phyloP scores from a whole-genome alignment of 2,113 vertebrate genomes.

The Helogale parvula region DNA sequence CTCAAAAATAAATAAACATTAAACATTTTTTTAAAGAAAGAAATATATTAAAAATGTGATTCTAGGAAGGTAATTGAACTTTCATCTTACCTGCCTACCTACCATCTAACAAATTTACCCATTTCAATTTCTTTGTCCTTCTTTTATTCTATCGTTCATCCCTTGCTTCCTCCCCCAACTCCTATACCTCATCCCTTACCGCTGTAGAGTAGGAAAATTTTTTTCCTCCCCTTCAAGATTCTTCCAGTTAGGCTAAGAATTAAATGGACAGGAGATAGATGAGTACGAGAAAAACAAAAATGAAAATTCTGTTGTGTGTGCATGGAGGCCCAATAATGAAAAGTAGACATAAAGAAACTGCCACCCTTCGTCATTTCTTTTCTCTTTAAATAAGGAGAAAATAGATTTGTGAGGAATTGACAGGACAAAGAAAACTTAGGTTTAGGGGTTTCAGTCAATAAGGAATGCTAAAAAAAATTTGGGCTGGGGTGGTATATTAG shows the following conservation, averaged over 20 bases:
- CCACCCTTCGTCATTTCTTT: neutral
- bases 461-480: neutral
- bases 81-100: neutral
- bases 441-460: neutral
- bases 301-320: neutral
- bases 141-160: neutral
- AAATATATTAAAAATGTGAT: neutral
- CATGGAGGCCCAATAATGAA: neutral
- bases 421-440: neutral
- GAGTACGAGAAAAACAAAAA: neutral
- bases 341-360: neutral
- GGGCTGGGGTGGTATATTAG: neutral
- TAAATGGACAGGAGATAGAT: neutral
- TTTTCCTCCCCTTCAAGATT: neutral
- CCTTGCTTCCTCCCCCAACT: neutral
- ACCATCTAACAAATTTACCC: neutral
- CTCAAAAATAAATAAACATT: no score
- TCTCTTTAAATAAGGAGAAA: neutral
- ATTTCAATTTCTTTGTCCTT: neutral
- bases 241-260: neutral
- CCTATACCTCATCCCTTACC: neutral
- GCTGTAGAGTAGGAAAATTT: neutral
- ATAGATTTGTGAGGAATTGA: neutral
- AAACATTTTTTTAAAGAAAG: no score
- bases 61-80: constrained; percentile 23